Evolutionary conservation across 2,113 vertebrate genomes (phyloP).

Genomic region (Ondatra zibethicus): DNA sequence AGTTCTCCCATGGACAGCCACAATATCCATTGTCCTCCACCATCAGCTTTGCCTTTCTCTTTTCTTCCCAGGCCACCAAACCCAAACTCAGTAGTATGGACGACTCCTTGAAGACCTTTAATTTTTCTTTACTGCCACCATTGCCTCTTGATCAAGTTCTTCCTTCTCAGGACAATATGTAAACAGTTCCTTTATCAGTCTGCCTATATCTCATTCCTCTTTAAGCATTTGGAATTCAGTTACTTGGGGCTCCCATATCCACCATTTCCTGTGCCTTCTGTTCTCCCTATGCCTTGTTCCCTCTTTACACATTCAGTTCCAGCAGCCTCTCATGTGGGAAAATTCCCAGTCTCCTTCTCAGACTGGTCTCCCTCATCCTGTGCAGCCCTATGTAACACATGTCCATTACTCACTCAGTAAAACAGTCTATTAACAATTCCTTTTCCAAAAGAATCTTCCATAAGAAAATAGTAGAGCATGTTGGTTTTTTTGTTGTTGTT

Average conservation of each 20-base stretch:
- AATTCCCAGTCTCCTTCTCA: not conserved
- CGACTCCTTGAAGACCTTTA: not conserved
- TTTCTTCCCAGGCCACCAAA: not conserved
- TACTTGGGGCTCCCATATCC: not conserved
- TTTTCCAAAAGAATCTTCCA: not conserved
- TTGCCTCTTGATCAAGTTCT: not conserved
- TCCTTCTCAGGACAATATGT: not conserved
- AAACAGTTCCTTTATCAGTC: not conserved
- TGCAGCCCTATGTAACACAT: too few species aligned
- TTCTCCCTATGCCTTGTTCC: not conserved
- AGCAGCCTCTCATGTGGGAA: not conserved
- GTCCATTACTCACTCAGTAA: not conserved
- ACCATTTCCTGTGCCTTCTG: not conserved
- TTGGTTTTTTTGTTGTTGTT: too few species aligned
- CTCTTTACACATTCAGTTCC: not conserved
- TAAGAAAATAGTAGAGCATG: not conserved
- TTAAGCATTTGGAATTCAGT: not conserved
- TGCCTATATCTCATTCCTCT: not conserved
- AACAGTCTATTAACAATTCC: not conserved
- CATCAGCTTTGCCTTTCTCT: not conserved
- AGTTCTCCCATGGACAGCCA: not conserved
- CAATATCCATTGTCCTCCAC: not conserved
- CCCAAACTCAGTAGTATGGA: not conserved
- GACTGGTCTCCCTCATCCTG: not conserved
- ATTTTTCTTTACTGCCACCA: too few species aligned